Percentiles rank a stretch among this genome's conserved stretches.
Evolutionary conservation across 2,113 vertebrate species (phyloP).

Genomic region (Lontra canadensis): DNA sequence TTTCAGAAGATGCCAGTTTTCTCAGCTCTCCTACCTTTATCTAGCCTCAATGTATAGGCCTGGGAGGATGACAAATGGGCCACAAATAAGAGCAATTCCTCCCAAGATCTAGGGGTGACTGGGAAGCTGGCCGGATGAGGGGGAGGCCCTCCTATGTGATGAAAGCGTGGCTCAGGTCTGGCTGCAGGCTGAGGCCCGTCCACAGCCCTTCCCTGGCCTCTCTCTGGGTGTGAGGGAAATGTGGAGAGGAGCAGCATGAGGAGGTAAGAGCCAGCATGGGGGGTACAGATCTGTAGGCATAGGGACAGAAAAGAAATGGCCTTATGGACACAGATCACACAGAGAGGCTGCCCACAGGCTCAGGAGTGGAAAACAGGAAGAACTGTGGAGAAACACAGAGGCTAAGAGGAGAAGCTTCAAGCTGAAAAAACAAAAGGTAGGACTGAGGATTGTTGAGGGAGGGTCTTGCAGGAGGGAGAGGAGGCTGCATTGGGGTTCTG

Average conservation of each 20-base stretch:
- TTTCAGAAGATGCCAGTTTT: neutral
- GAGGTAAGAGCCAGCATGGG: fast-evolving
- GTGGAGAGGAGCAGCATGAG: fast-evolving
- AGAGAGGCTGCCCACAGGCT: neutral
- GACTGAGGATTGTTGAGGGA: neutral
- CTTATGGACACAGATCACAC: neutral
- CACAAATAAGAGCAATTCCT: neutral
- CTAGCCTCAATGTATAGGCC: neutral
- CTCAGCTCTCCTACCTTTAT: neutral
- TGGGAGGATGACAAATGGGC: neutral
- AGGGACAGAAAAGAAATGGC: neutral
- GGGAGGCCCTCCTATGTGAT: neutral
- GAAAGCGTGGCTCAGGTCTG: neutral
- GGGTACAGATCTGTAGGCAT: neutral
- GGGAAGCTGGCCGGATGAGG: neutral
- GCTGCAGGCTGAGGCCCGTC: neutral
- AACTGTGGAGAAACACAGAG: neutral
- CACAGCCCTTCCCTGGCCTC: neutral
- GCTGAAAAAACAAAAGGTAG: neutral
- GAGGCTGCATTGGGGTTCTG: neutral
- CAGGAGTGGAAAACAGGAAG: neutral
- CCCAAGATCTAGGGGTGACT: neutral
- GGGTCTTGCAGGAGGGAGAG: neutral
- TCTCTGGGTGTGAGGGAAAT: neutral
- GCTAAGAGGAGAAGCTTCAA: neutral